Percentiles rank a stretch among this genome's conserved stretches.
phyloP scores from a whole-genome alignment of 2,888 invertebrate genomes.

The Agonopterix arenella region DNA sequence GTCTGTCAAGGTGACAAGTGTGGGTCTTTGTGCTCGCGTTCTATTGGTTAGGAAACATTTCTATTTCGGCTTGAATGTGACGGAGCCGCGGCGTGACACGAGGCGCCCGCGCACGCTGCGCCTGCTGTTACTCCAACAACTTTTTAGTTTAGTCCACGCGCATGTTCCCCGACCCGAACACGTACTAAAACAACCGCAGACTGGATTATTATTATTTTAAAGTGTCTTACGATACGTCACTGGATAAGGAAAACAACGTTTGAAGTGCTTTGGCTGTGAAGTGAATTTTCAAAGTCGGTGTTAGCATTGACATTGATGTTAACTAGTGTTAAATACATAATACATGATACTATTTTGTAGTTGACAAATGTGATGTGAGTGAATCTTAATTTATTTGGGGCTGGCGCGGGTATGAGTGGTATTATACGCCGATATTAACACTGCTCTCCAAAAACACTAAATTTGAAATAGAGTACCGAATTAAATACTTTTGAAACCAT shows the following conservation, averaged over 20 bases:
- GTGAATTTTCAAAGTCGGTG: not conserved
- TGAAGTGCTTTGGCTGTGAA: not conserved
- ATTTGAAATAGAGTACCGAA: too few relatives aligned
- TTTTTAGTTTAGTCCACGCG: conserved; percentile 50
- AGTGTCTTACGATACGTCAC: conserved; percentile 3
- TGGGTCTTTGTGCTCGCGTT: conserved; percentile 27
- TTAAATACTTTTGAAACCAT: too few relatives aligned
- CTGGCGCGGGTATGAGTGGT: too few relatives aligned
- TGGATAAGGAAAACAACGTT: not conserved
- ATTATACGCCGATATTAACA: too few relatives aligned
- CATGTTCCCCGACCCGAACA: conserved; percentile 46
- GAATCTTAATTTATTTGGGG: too few relatives aligned
- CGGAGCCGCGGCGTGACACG: conserved; percentile 28
- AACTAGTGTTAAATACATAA: too few relatives aligned
- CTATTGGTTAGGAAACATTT: conserved; percentile 37
- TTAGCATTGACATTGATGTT: not conserved
- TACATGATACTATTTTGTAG: too few relatives aligned
- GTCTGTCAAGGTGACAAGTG: not conserved
- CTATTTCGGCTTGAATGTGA: conserved; percentile 62
- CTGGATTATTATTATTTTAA: conserved; percentile 11
- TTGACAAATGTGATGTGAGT: too few relatives aligned
- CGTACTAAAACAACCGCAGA: conserved; percentile 31
- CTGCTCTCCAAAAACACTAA: too few relatives aligned
- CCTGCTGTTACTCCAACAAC: conserved; percentile 20
- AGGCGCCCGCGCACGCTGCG: conserved; percentile 37